These are phyloP conservation scores for Gandaritis pyraliata DNA, from an alignment of 2,888 invertebrate genomes.

Conservation along the genomic window DNA sequence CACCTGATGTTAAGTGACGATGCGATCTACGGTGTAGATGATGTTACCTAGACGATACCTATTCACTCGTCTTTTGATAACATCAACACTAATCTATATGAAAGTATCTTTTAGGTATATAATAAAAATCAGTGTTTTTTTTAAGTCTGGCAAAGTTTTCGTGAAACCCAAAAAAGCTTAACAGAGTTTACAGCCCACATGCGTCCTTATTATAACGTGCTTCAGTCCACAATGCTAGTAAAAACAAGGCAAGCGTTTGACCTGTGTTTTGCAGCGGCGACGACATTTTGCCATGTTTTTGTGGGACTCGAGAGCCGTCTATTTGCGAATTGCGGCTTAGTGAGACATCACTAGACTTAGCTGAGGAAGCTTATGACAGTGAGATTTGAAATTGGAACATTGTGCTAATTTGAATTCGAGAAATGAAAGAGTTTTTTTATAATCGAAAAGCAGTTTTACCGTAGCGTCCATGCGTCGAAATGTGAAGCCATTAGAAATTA, in stretches of 20 bases:
- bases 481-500: too few relatives aligned
- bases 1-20: too few relatives aligned
- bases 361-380: not conserved
- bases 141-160: not conserved
- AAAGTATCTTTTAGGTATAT: not conserved
- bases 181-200: constrained; percentile 24
- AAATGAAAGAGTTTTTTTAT: too few relatives aligned
- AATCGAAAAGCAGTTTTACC: too few relatives aligned
- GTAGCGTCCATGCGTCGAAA: too few relatives aligned
- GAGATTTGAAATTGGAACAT: too few relatives aligned
- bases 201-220: constrained; percentile 25
- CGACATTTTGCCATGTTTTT: constrained; percentile 31
- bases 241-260: constrained; percentile 35
- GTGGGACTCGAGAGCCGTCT: constrained; percentile 27
- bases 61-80: too few relatives aligned
- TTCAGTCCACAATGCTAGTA: constrained; percentile 29
- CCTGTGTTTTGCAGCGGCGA: constrained; percentile 37
- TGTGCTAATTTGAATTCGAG: too few relatives aligned
- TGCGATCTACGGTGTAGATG: too few relatives aligned
- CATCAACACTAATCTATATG: not conserved
- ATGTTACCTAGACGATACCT: too few relatives aligned
- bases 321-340: constrained; percentile 25
- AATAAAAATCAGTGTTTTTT: not conserved
- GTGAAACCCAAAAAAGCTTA: constrained; percentile 12
- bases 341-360: constrained; percentile 2